Evolutionary conservation across 2,797 vertebrate genomes (phyloP).

Genomic region (Anniella stebbinsi): DNA sequence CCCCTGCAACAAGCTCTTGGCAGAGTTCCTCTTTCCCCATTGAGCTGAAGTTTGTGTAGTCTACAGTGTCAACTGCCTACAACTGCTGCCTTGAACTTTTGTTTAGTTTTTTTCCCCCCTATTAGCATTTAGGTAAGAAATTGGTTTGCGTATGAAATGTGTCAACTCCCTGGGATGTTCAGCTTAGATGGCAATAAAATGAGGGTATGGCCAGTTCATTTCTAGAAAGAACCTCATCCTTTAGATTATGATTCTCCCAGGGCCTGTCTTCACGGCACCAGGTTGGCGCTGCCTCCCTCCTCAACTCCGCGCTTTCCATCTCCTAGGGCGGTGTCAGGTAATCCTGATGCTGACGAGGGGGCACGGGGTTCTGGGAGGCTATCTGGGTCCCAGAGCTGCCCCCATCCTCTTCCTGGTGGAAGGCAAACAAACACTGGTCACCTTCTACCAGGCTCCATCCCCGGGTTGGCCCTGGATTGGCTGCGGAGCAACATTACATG

Average conservation of each 20-base stretch:
- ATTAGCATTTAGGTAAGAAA: slow-evolving; percentile 35
- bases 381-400: no score
- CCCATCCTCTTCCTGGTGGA: no score
- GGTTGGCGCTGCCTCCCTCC: no score
- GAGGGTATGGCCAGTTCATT: background rate
- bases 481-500: no score
- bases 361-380: no score
- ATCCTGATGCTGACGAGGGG: no score
- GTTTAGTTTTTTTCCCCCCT: slow-evolving; percentile 33
- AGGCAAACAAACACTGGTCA: no score
- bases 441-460: no score
- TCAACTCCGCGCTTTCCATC: no score
- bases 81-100: slow-evolving; percentile 43
- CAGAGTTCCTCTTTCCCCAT: slow-evolving; percentile 35
- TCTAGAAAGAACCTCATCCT: background rate
- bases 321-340: no score
- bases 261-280: no score
- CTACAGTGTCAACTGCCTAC: slow-evolving; percentile 22
- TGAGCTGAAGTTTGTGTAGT: slow-evolving; percentile 36
- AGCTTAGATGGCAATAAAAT: background rate
- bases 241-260: background rate
- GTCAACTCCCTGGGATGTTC: slow-evolving; percentile 14
- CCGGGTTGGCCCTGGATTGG: no score
- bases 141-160: slow-evolving; percentile 22
- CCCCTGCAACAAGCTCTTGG: slow-evolving; percentile 42